Base-by-base conservation (phyloP, 2,888 invertebrate species). In the Cantharis rustica region DNA sequence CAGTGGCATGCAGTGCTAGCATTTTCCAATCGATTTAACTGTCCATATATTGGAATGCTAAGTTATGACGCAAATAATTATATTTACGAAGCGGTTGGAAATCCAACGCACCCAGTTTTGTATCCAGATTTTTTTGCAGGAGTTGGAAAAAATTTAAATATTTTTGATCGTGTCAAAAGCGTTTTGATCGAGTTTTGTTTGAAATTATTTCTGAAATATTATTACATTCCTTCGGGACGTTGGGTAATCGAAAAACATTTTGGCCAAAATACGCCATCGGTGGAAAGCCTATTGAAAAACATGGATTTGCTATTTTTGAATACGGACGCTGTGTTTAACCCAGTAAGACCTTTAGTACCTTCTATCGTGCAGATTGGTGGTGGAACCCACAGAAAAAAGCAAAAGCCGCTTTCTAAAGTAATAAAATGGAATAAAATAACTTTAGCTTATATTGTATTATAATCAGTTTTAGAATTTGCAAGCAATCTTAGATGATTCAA, bases 251-350 rank as follows among this genome's bases (percentile, higher is more conserved):
- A 75, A 62, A 83, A 81, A 61, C 82, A 84, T 80, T 86, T 87
- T 70, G 87, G 86, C 0, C 77, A 83, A 7, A 81, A 83, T 66
- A 75, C 82, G 23, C 85, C 86, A 4, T 23, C 76, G n/a, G 13
- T 83, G 1, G 9, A n/a, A 10, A 84, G 85, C 0, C 72, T 87
- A 10, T 81, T 81, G 23, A 81, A 83, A 69, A 83, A 83, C 71
- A 83, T 85, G 31, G 85, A 84, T 73, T 81, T 87, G 84, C 61
- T 87, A 27, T 86, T 88, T 72, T 70, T 85, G 7, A 86, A 85
- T 74, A 80, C 82, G 0, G 84, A 87, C 83, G 85, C 86, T 0
- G 75, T 86, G 71, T 86, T 87, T 74, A 82, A 84, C 69, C 77
- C 79, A 15, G 71, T 84, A 4, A 83, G 86, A 71, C 84, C 87